Percentiles rank a stretch among this genome's conserved stretches.
phyloP scores from a whole-genome alignment of 2,797 vertebrate genomes.

The Fratercula arctica region DNA sequence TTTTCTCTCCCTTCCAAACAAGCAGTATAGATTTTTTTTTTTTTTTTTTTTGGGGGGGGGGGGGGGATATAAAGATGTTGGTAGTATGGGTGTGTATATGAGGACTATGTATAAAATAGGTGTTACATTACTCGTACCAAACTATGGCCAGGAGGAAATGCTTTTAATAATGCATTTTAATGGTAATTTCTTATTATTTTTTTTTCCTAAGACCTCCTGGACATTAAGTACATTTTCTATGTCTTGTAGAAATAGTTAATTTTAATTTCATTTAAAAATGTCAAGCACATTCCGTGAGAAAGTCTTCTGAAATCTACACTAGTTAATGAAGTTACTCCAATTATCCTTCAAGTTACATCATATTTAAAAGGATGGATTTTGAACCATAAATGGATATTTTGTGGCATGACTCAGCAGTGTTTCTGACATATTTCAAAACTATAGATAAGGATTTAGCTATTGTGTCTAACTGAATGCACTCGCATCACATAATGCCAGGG shows the following conservation, averaged over 20 bases:
- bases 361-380: neutral
- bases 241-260: neutral
- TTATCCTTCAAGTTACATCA: neutral
- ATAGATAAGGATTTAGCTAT: neutral
- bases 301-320: neutral
- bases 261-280: neutral
- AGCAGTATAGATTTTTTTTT: accelerated
- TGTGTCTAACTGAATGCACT: neutral
- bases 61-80: neutral
- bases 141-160: neutral
- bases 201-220: neutral
- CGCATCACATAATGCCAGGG: neutral
- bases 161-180: neutral
- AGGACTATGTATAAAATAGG: neutral
- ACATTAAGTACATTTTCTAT: neutral
- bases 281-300: neutral
- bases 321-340: neutral
- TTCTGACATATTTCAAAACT: neutral
- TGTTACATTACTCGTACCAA: neutral
- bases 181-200: neutral
- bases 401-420: neutral
- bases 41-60: neutral
- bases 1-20: neutral
- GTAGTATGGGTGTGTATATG: neutral
- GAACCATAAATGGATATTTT: neutral